These are phyloP conservation scores for Augochlora pura DNA, from an alignment of 1,140 invertebrate genomes.

Conservation along the genomic window DNA sequence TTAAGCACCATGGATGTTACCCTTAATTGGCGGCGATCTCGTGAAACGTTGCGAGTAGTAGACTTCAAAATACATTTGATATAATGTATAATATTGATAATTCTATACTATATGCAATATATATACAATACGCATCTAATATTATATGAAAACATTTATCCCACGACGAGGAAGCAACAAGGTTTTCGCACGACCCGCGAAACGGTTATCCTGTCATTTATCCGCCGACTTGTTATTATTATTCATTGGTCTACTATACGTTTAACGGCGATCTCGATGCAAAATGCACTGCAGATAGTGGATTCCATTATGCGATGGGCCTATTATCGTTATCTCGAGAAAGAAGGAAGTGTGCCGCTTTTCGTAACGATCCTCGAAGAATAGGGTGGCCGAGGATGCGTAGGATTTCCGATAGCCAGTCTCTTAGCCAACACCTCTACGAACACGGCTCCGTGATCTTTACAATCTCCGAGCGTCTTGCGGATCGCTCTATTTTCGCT, in stretches of 20 bases:
- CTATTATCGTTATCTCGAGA: constrained; percentile 49
- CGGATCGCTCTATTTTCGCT: too few species aligned
- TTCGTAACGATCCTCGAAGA: background rate
- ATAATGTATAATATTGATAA: too few species aligned
- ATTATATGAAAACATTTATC: background rate
- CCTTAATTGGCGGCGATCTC: constrained; percentile 2
- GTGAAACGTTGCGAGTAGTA: background rate
- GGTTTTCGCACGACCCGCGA: background rate
- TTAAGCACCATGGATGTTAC: constrained; percentile 9
- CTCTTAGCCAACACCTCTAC: background rate
- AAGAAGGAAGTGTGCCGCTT: constrained; percentile 16
- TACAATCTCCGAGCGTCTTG: background rate
- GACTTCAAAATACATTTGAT: background rate
- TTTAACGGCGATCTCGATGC: background rate
- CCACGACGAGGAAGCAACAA: too few species aligned
- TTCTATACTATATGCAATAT: too few species aligned
- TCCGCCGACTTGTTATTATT: constrained; percentile 35
- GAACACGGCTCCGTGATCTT: background rate
- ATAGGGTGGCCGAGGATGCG: background rate
- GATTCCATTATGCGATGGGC: constrained; percentile 28
- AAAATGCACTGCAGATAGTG: background rate
- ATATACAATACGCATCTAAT: background rate
- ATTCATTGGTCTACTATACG: constrained; percentile 19
- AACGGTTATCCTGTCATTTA: constrained; percentile 24
- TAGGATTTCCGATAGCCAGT: constrained; percentile 4